Base-by-base conservation (phyloP, 2,888 invertebrate genomes). In the Autographa pulchrina region DNA sequence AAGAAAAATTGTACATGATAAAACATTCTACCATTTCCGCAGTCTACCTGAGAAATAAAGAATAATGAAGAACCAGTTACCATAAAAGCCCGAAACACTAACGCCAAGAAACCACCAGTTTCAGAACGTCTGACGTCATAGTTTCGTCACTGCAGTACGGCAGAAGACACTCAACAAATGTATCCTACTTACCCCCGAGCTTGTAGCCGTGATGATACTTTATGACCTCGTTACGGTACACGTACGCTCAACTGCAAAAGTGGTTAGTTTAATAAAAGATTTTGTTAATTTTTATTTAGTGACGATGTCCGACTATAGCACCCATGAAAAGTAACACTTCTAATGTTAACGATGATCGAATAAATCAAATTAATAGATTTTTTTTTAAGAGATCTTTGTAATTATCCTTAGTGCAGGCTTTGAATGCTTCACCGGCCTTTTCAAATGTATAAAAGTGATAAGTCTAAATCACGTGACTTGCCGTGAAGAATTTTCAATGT, bases 171-270 rank as follows among this genome's bases (percentile, higher is more conserved):
- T 73, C 63, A 35, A 65, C 76, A 38, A 64, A 72, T 73, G 60
- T 72, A 65, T 81, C 67, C 72, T 70, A 75, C 76, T 82, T 74
- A 84, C 63, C 66, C 68, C 43, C 32, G 20, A 52, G n/a, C 60
- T 62, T 63, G 54, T 43, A 31, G 72, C 68, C 62, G 60, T 72
- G 75, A 75, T 73, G 74, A 72, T 76, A 78, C 72, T 84, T 71
- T 75, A 72, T 20, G 67, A 69, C 68, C 61, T 68, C 62, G 73
- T 71, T 75, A 70, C 70, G 62, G 60, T 56, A 64, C 70, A 68
- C n/a, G 82, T 78, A 82, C 65, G 66, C 60, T 62, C 38, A 58
- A 6, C 4, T 0, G 62, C 63, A 74, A 6, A 75, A 74, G 74
- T 74, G 68, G 31, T 73, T 18, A 11, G 5, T 0, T 0, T 38